Percentiles rank a stretch among this genome's conserved stretches.
Evolutionary conservation across 2,113 vertebrate genomes (phyloP).

Genomic region (Tyrannus savana): DNA sequence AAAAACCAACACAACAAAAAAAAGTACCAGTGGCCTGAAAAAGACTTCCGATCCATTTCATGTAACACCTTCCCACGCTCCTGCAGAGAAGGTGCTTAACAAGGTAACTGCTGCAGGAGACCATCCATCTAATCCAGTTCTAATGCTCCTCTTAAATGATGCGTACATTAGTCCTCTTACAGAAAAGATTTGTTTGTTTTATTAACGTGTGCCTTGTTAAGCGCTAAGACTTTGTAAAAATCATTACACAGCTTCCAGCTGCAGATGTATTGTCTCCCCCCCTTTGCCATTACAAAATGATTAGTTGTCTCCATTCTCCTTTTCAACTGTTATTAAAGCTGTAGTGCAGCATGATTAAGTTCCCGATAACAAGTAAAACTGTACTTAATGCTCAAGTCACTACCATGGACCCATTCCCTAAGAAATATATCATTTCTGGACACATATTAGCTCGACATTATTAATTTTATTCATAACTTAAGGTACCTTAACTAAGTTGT

Average conservation of each 20-base stretch:
- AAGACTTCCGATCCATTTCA: slow-evolving; percentile 26
- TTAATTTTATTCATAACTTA: neutral
- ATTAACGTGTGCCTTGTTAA: slow-evolving; percentile 39
- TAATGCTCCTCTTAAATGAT: slow-evolving; percentile 65
- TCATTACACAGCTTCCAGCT: neutral
- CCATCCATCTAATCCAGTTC: slow-evolving; percentile 22
- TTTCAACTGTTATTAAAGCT: neutral
- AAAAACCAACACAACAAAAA: neutral
- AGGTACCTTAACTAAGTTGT: neutral
- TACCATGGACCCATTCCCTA: neutral
- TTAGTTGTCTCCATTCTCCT: slow-evolving; percentile 1
- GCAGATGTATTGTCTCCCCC: neutral
- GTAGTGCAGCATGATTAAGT: neutral
- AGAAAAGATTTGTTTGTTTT: slow-evolving; percentile 66
- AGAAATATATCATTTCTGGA: neutral
- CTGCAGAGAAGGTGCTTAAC: slow-evolving; percentile 53
- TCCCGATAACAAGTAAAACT: neutral
- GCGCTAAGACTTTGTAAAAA: slow-evolving; percentile 2
- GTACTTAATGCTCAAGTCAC: slow-evolving; percentile 3
- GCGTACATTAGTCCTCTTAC: slow-evolving; percentile 37
- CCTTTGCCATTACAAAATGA: slow-evolving; percentile 24
- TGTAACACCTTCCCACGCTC: neutral
- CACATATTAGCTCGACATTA: neutral
- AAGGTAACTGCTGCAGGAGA: slow-evolving; percentile 14
- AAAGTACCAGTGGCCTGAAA: slow-evolving; percentile 53